phyloP scores from a whole-genome alignment of 2,888 invertebrate species.

The Mimumesa dahlbomi region DNA sequence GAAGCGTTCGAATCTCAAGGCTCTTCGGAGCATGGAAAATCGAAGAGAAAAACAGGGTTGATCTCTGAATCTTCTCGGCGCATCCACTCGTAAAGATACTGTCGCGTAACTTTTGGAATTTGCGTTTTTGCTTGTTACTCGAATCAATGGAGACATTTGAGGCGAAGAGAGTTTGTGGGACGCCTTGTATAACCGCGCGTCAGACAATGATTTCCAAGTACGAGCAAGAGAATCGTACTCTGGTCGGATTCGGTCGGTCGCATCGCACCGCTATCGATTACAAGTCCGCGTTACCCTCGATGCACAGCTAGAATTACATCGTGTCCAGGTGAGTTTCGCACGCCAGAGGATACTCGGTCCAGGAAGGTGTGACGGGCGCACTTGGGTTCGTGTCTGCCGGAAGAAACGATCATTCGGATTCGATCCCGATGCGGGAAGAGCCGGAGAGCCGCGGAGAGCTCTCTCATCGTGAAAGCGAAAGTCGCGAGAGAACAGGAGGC shows the following conservation, averaged over 20 bases:
- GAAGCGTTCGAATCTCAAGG: no score
- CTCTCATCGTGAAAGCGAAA: constrained; percentile 58
- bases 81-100: no score
- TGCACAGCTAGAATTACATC: constrained; percentile 20
- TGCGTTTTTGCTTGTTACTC: no score
- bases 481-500: constrained; percentile 42
- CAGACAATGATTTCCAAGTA: not conserved
- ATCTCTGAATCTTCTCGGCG: no score
- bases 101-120: no score
- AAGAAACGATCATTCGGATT: constrained; percentile 19
- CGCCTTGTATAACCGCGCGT: no score
- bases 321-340: constrained; percentile 2
- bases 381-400: not conserved
- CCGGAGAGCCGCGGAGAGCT: not conserved
- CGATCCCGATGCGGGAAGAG: constrained; percentile 23
- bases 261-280: constrained; percentile 26
- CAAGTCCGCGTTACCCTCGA: constrained; percentile 24
- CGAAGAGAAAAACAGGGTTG: no score
- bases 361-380: constrained; percentile 21
- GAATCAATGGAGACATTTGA: no score
- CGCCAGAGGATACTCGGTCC: constrained; percentile 18
- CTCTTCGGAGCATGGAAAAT: no score
- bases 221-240: not conserved
- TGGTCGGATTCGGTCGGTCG: constrained; percentile 9
- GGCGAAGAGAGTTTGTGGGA: no score